These are phyloP conservation scores for Lysandra bellargus DNA, from an alignment of 2,888 invertebrate species.

Conservation along the genomic window DNA sequence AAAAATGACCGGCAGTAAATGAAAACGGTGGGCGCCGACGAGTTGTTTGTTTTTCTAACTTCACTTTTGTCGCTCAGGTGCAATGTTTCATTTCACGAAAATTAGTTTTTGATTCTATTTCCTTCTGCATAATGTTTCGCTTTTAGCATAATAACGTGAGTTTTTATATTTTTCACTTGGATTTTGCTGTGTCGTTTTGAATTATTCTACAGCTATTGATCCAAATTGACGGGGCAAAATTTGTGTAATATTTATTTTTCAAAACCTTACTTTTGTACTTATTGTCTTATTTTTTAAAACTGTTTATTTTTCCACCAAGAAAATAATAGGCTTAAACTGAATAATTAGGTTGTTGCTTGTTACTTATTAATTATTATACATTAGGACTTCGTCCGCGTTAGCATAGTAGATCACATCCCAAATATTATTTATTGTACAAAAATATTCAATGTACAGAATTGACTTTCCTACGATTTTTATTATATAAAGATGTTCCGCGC, in stretches of 20 bases:
- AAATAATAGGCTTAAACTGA: neutral
- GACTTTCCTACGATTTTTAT: too few species aligned
- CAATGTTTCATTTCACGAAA: conserved; percentile 48
- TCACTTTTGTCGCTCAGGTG: conserved; percentile 61
- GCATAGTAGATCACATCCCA: too few species aligned
- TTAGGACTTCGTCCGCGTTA: too few species aligned
- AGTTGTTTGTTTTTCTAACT: conserved; percentile 68
- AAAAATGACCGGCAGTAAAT: conserved; percentile 72
- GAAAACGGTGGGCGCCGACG: conserved; percentile 64
- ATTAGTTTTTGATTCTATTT: conserved; percentile 22
- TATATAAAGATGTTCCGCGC: too few species aligned
- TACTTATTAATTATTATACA: too few species aligned
- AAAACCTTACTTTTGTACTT: neutral
- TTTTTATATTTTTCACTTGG: neutral
- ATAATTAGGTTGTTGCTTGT: neutral
- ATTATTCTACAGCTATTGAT: neutral
- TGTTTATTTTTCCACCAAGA: neutral
- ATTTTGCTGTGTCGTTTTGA: neutral
- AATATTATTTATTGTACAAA: too few species aligned
- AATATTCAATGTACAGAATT: too few species aligned
- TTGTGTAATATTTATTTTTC: too few species aligned
- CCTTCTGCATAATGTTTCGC: conserved; percentile 4
- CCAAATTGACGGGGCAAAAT: too few species aligned
- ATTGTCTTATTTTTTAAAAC: neutral
- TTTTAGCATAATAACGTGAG: conserved; percentile 9